Evolutionary conservation across 2,113 vertebrate species (phyloP), one percentile per base, ranked within the genome.

Genomic region (Coreoperca whiteheadi): DNA sequence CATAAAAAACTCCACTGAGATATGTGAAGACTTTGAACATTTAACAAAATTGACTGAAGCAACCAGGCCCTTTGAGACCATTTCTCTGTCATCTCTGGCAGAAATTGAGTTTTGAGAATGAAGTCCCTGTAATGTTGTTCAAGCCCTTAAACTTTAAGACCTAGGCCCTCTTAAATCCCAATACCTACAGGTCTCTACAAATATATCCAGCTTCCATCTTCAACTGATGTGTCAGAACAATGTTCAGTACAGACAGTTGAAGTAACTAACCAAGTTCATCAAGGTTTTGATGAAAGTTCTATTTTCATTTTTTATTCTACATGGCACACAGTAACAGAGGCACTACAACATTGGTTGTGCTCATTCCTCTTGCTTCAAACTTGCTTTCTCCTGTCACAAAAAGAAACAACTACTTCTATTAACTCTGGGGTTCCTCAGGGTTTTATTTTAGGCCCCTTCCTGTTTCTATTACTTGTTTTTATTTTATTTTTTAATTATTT

Each of bases 41-140:
- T 86, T 67, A 59, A 20, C n/a, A 14, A 50, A 65, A 51, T 30
- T 63, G 23, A 64, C 43, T 71, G 66, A 61, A 53, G 66, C 43
- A 32, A 18, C 67, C 25, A 18, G 0, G 28, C 23, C 6, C 16
- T 50, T 69, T 69, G 16, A 57, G 48, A 43, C 20, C 11, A 21
- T 56, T 70, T 46, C n/a, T 75, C 34, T 11, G 34, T 60, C 28
- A 48, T 23, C 7, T 53, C 50, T 53, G 23, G 21, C 21, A 50
- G 51, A 30, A 18, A 39, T 18, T 65, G 21, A 37, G 11, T 25
- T 63, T 59, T 34, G 16, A n/a, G n/a, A 69, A n/a, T 50, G 23
- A 69, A 25, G 2, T 76, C 16, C 1, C 10, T 1, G 1, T 18
- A 18, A 41, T 69, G 32, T 30, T 23, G 12, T 66, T 83, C 16